Base-by-base conservation (phyloP, 2,797 vertebrate genomes). In the Chrosomus eos region DNA sequence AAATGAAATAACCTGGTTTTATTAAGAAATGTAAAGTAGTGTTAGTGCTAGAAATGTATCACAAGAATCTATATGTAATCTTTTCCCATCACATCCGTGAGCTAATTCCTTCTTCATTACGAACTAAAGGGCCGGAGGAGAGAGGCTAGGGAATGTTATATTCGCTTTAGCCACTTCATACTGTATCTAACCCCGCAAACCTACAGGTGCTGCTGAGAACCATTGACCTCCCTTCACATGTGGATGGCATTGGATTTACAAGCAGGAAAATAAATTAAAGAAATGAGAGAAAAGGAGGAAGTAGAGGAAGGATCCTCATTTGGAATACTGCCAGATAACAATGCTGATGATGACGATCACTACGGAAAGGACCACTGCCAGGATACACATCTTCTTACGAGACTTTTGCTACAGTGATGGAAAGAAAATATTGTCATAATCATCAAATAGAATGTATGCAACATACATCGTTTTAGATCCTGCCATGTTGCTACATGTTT, bases 321-420 rank as follows among this genome's bases (percentile, higher is more conserved):
- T 90, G 58, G 55, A 0, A 58, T 68, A 0, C 33, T 21, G 5
- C 95, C 94, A 97, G 92, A 98, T 95, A 81, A 97, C 78, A 78
- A 98, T 0, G 89, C 58, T 90, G 78, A 99, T 93, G 91, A 98
- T 90, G 82, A 89, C 1, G 26, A 93, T 88, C 74, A 91, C 92
- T 43, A 97, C 80, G 71, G 94, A 92, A 73, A 97, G 93, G 71
- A 97, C 95, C 92, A 96, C 89, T 48, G 94, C 92, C 87, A 99
- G 93, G 93, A 99, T 96, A 89, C 97, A 99, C 89, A 98, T 98
- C 96, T 98, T 99, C 97, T 98, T 99, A 88, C 97, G 95, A 64
- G 98, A 99, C 91, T 98, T 99, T 94, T 98, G 97, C 98, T 99
- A 90, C 89, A 90, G 85, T 53, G 5, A 36, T 62, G n/a, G 10